Percentiles rank a stretch among this genome's conserved stretches.
Conservation (phyloP, 2,797 vertebrate species). For the Lepilemur septentrionalis region DNA sequence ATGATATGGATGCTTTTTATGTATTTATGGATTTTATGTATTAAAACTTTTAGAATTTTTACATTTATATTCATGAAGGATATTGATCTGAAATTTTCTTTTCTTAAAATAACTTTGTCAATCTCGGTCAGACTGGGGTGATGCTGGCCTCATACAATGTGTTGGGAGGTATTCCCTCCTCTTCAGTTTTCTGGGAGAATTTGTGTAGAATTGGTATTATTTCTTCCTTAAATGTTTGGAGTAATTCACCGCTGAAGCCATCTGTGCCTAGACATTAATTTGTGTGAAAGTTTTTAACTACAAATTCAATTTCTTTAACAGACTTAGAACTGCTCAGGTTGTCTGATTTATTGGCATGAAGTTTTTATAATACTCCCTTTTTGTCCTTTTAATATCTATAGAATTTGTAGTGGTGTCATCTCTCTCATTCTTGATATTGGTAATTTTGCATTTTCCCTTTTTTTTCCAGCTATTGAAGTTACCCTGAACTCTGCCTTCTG, state of each 20-base stretch:
- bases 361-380: constrained; percentile 24
- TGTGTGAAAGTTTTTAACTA: constrained; percentile 46
- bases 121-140: background rate
- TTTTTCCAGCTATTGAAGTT: background rate
- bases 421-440: constrained; percentile 4
- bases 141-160: background rate
- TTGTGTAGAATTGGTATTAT: constrained; percentile 44
- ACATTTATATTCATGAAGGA: background rate
- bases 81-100: constrained; percentile 22
- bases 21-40: background rate
- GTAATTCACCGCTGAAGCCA: constrained; percentile 3
- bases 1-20: background rate
- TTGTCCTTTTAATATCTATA: background rate
- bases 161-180: constrained; percentile 11
- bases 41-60: constrained; percentile 22
- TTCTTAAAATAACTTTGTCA: background rate
- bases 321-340: background rate
- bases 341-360: background rate
- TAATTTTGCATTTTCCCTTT: constrained; percentile 14
- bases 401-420: background rate
- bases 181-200: constrained; percentile 22
- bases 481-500: background rate
- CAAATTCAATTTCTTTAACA: constrained; percentile 17
- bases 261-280: background rate
- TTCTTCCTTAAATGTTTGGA: constrained; percentile 21